Percentiles rank a stretch among this genome's conserved stretches.
Conservation (phyloP, 2,113 vertebrate species). For the Ardeotis arabs region DNA sequence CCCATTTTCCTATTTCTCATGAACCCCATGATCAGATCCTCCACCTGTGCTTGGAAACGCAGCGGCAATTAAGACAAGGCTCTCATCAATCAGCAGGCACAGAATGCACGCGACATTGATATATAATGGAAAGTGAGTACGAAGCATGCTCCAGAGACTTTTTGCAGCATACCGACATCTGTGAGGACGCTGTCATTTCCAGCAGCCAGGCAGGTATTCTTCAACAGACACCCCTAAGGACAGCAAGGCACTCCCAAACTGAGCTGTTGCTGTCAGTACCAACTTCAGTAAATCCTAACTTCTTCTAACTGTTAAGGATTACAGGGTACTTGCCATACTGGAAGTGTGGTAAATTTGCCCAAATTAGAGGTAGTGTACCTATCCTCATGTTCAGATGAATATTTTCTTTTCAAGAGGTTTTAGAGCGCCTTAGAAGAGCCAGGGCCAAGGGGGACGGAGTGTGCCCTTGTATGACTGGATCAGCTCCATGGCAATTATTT, state of each 20-base stretch:
- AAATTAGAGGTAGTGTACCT: neutral
- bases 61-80: neutral
- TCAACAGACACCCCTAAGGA: neutral
- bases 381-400: neutral
- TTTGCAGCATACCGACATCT: neutral
- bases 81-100: neutral
- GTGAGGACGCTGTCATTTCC: neutral
- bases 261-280: neutral
- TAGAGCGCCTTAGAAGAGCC: neutral
- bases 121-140: fast-evolving
- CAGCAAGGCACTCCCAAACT: neutral
- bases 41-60: neutral
- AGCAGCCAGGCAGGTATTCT: neutral
- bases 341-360: neutral
- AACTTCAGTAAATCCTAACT: neutral
- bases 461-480: neutral
- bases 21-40: neutral
- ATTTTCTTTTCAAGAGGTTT: neutral
- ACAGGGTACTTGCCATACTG: neutral
- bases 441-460: neutral
- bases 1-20: neutral
- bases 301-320: neutral
- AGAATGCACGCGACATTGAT: neutral
- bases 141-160: neutral
- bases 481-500: neutral